Base-by-base conservation (phyloP, 2,113 vertebrate species). In the Etheostoma spectabile region DNA sequence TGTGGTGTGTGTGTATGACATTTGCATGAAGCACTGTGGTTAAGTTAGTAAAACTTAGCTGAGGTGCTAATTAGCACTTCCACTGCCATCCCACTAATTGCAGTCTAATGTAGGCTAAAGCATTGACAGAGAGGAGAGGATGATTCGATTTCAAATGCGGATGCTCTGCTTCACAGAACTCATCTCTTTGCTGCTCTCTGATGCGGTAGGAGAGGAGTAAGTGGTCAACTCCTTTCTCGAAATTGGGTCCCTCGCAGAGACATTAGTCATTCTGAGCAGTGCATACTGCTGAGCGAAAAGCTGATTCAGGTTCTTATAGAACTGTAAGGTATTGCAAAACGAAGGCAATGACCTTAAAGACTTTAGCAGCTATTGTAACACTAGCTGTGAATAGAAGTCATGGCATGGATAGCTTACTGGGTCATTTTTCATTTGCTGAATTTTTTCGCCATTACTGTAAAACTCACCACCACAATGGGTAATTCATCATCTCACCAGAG, bases 371-470 rank as follows among this genome's bases (percentile, higher is more conserved):
- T 76, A 82, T 88, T 86, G 86, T 86, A 76, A 61, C 83, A 45
- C 38, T 35, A 42, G 57, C 79, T 68, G 24, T 24, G 49, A 80
- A 67, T 62, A 49, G 55, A 69, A 78, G 82, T 71, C 65, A 38
- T 24, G 38, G 65, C 55, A 73, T 67, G 82, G 83, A 77, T 13
- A 51, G 74, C 77, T 67, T 53, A 76, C 53, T 30, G 57, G 77
- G 83, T 89, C 89, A 68, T 91, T 92, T 90, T 85, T 92, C 88
- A 91, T 92, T 83, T 70, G 65, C 76, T 78, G 84, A 67, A 42
- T 68, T 65, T 84, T 85, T 72, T 27, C 2, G 75, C 68, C 51
- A 62, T 86, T 75, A 79, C 61, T 74, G 60, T 67, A 80, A 87
- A 88, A 79, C 68, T 70, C 16, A 6, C 66, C 56, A 27, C 66